A percentile compares a stretch with the other conserved stretches of the same genome.
These are phyloP conservation scores for Beris morrisii DNA, from an alignment of 2,888 invertebrate species.

Conservation along the genomic window DNA sequence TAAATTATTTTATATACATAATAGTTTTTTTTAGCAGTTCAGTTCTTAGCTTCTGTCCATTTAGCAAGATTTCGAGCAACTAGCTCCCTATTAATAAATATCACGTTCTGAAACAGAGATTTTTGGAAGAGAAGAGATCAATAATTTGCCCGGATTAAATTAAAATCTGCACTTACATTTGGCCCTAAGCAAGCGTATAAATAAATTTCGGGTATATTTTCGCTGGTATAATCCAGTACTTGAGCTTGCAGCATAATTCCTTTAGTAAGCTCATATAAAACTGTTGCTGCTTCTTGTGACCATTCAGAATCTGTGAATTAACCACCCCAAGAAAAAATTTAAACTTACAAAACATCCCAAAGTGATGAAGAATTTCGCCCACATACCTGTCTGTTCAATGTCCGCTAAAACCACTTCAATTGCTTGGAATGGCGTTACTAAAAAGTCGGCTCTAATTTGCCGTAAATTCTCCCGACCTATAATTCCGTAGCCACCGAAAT, in stretches of 20 bases:
- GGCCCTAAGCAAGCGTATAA: conserved; percentile 75
- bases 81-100: conserved; percentile 85
- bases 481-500: conserved; percentile 91
- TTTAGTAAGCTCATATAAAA: conserved; percentile 78
- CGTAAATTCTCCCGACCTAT: conserved; percentile 76
- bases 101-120: conserved; percentile 65
- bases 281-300: conserved; percentile 75
- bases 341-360: conserved; percentile 1
- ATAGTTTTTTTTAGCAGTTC: conserved; percentile 19
- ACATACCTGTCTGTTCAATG: conserved; percentile 74
- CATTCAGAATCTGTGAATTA: conserved; percentile 60
- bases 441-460: conserved; percentile 92
- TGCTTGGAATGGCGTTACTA: conserved; percentile 95
- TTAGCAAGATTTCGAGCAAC: conserved; percentile 81
- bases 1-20: conserved; percentile 22
- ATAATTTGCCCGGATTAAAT: not conserved
- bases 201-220: conserved; percentile 77
- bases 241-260: conserved; percentile 86
- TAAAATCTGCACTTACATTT: conserved; percentile 61
- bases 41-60: conserved; percentile 59
- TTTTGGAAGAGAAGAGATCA: not conserved
- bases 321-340: conserved; percentile 13
- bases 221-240: conserved; percentile 76
- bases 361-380: not conserved
- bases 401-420: conserved; percentile 93